Base-by-base conservation (phyloP, 2,113 vertebrate genomes). In the Xiphophorus maculatus region DNA sequence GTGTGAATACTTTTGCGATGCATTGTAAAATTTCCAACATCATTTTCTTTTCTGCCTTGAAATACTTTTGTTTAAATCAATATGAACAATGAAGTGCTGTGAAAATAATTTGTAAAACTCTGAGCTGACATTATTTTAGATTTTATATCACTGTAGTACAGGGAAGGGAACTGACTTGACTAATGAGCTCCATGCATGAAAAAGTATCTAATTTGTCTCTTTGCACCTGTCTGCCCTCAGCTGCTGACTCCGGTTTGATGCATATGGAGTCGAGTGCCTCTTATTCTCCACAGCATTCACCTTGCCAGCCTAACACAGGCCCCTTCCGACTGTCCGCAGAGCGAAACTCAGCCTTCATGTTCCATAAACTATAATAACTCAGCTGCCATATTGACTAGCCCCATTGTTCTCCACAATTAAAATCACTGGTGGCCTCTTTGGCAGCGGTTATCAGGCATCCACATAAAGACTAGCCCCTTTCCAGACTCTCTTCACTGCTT, bases 211-310 rank as follows among this genome's bases (percentile, higher is more conserved):
- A 83, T 81, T 88, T 87, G 78, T 87, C 80, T 65, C 28, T 72
- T 71, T 62, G 67, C 77, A 87, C 81, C 72, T 80, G 81, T 69
- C 73, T 70, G 80, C 76, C 77, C 85, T 66, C 54, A 77, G 83
- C 79, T 54, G 60, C 75, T 85, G 89, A 92, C 85, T 80, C 74
- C 48, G 74, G 76, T 66, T 70, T 74, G 79, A 80, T 74, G 77
- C 77, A 88, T 30, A 2, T 77, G 84, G 82, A 88, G 71, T 76
- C 76, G 60, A 80, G 25, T 42, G 63, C 84, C 84, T 86, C 87
- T 88, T 88, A 89, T 90, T 87, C 86, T 86, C 86, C 67, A 69
- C 71, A 85, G 78, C 76, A 32, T 75, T 89, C 76, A 87, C 88
- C 88, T 82, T 66, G 65, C 72, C 80, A 83, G 78, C 80, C 76